A percentile compares a stretch with the other conserved stretches of the same genome.
Evolutionary conservation across 2,797 vertebrate genomes (phyloP).

Genomic region (Allobates femoralis): DNA sequence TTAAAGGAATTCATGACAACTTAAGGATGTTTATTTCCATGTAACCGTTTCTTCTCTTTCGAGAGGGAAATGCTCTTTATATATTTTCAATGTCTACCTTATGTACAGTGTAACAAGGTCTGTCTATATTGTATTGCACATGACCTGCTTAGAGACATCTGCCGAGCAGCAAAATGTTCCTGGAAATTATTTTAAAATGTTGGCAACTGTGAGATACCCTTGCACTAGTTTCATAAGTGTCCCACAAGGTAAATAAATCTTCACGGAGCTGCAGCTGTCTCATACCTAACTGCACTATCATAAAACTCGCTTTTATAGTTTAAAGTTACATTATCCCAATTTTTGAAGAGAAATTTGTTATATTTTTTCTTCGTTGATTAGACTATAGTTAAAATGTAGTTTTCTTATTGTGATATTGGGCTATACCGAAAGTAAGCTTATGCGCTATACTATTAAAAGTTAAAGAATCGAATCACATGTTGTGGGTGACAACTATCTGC

Average conservation of each 20-base stretch:
- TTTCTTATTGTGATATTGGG: neutral
- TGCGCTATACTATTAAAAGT: neutral
- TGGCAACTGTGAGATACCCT: conserved; percentile 13
- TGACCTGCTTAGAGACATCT: conserved; percentile 5
- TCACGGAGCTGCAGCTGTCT: conserved; percentile 5
- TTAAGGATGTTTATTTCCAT: neutral
- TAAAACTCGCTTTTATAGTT: neutral
- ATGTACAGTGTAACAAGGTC: neutral
- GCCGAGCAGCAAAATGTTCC: conserved; percentile 22
- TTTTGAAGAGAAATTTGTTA: neutral
- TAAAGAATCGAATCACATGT: neutral
- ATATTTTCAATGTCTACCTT: neutral
- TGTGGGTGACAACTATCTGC: too few relatives aligned
- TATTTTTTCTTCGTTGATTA: neutral
- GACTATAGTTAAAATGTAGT: neutral
- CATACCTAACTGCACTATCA: neutral
- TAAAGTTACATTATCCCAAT: neutral
- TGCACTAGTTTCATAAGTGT: neutral
- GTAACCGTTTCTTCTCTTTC: neutral
- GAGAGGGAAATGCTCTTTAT: neutral
- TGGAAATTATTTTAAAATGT: conserved; percentile 23
- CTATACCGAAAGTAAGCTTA: neutral
- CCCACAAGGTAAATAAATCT: conserved; percentile 15
- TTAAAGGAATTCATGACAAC: neutral
- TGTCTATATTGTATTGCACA: neutral